Evolutionary conservation across 2,888 invertebrate species (phyloP).

Genomic region (Amphipyra berbera): DNA sequence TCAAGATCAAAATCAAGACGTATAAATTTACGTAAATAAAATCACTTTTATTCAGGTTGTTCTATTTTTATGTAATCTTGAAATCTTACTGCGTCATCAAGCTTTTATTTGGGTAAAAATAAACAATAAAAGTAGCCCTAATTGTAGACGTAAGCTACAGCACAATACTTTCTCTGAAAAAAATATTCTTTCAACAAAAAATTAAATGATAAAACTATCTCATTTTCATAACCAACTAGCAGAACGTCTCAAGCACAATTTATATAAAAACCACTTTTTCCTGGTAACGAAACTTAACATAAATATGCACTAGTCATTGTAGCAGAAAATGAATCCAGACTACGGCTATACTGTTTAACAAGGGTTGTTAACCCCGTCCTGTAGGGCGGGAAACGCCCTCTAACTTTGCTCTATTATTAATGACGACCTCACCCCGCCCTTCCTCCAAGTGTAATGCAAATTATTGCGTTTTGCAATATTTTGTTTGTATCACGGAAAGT

Average conservation of each 20-base stretch:
- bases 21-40: no score
- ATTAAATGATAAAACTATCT: neutral
- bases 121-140: no score
- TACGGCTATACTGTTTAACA: slow-evolving; percentile 74
- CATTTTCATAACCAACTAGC: neutral
- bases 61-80: no score
- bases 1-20: no score
- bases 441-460: slow-evolving; percentile 84
- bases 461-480: slow-evolving; percentile 84
- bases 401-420: slow-evolving; percentile 88
- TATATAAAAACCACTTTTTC: slow-evolving; percentile 36
- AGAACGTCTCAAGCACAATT: slow-evolving; percentile 27
- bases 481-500: slow-evolving; percentile 77
- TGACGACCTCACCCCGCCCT: slow-evolving; percentile 84
- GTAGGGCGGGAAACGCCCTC: slow-evolving; percentile 81
- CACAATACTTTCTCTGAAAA: neutral
- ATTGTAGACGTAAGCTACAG: no score
- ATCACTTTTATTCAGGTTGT: no score
- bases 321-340: slow-evolving; percentile 78
- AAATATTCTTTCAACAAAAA: neutral
- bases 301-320: slow-evolving; percentile 78
- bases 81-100: no score
- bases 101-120: no score
- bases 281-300: slow-evolving; percentile 65
- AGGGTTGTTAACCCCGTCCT: slow-evolving; percentile 84